Conservation (phyloP, 2,888 invertebrate genomes). For the Tetropium fuscum region DNA sequence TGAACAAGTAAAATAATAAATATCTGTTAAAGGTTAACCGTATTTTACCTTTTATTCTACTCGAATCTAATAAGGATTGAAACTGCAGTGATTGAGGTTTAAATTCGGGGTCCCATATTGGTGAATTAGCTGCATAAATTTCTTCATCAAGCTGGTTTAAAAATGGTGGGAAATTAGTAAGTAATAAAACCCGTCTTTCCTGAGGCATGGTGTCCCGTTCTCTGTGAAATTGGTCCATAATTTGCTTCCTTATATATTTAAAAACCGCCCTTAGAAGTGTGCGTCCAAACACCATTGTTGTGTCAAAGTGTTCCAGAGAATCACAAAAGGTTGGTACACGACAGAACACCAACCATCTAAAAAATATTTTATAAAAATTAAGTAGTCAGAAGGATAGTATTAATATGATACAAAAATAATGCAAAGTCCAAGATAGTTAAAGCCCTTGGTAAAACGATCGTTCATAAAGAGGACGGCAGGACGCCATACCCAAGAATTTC, state of each 20-base stretch:
- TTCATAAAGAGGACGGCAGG: too few species aligned
- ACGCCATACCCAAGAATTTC: too few species aligned
- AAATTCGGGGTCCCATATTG: slow-evolving; percentile 95
- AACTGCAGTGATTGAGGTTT: slow-evolving; percentile 78
- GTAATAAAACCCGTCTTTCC: slow-evolving; percentile 84
- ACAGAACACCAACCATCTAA: slow-evolving; percentile 93
- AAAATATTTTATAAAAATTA: too few species aligned
- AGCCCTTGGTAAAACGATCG: too few species aligned
- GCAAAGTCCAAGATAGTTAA: too few species aligned
- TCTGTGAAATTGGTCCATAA: slow-evolving; percentile 91
- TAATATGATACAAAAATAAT: too few species aligned
- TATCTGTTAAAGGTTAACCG: too few species aligned
- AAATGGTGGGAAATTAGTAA: slow-evolving; percentile 94
- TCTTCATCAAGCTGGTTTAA: slow-evolving; percentile 89
- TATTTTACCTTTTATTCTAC: slow-evolving; percentile 58
- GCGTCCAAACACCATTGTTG: slow-evolving; percentile 91
- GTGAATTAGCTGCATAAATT: slow-evolving; percentile 85
- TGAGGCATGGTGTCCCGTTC: slow-evolving; percentile 91
- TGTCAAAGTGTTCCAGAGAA: slow-evolving; percentile 90
- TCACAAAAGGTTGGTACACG: slow-evolving; percentile 97
- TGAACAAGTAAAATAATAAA: too few species aligned
- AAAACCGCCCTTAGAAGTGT: slow-evolving; percentile 89
- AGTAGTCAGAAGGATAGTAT: too few species aligned
- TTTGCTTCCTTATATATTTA: slow-evolving; percentile 80
- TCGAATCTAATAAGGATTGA: slow-evolving; percentile 73